Evolutionary conservation across 2,888 invertebrate species (phyloP), one percentile per base, ranked within the genome.

Genomic region (Lasioglossum marginatum): DNA sequence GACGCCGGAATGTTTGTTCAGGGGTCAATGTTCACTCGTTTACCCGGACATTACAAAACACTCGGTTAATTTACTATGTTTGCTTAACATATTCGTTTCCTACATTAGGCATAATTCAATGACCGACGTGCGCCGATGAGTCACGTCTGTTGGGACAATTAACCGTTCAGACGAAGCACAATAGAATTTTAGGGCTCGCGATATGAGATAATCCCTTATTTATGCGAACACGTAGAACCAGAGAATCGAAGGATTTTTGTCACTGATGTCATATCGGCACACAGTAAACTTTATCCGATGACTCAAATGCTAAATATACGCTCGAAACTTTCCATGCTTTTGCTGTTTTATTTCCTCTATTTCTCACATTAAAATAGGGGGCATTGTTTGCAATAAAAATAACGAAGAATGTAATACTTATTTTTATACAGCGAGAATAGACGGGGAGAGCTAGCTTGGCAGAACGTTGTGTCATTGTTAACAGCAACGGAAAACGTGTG

Each of bases 231-330:
- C 23, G 37, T 40, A 52, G 19, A 10, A n/a, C 23, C 52, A n/a
- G 52, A 52, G 10, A 52, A 52, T 23, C 27, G 27, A 27, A n/a
- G 14, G 60, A 23, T 19, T 19, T 6, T 19, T 48, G 48, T 19
- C 48, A 19, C 48, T 6, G 48, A 48, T 23, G 48, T 19, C 19
- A 19, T 48, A 48, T 23, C 19, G 48, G n/a, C 6, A 16, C 19
- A 34, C 60, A 16, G 14, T 43, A 31, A 60, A 45, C 57, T 72
- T 19, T 79, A 52, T 37, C 45, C 43, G 57, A 52, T 73, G 82
- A 82, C 66, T 68, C 82, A 57, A 40, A 57, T 10, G 57, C n/a
- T 81, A 77, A 68, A 83, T 81, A 73, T 81, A 82, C 23, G 5
- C 43, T 27, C 31, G 60, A 77, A 43, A 48, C 31, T 48, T 82